phyloP scores from a whole-genome alignment of 1,140 invertebrate species.

The Drosophila pseudoobscura region DNA sequence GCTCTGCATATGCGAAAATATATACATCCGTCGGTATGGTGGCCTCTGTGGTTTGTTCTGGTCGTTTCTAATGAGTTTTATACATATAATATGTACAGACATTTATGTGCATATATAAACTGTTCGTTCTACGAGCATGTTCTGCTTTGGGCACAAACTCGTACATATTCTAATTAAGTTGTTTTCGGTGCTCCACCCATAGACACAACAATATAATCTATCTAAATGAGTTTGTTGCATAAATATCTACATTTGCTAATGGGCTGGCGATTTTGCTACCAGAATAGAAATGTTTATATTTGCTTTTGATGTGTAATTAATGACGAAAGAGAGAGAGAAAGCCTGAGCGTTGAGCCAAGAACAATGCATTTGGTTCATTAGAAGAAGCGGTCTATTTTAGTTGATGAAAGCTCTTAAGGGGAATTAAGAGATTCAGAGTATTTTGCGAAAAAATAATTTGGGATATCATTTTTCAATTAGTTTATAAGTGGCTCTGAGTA shows the following conservation, averaged over 20 bases:
- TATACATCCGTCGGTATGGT: background rate
- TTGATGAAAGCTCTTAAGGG: background rate
- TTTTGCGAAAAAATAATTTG: background rate
- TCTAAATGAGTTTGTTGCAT: constrained; percentile 24
- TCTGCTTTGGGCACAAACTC: background rate
- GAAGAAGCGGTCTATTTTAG: constrained; percentile 10
- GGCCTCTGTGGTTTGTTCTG: constrained; percentile 8
- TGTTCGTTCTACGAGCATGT: background rate
- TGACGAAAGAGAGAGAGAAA: constrained; percentile 1
- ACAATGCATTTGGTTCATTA: constrained; percentile 8
- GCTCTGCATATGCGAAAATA: constrained; percentile 5
- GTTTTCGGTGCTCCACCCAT: background rate
- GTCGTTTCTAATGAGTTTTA: constrained; percentile 38
- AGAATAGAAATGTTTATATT: constrained; percentile 14
- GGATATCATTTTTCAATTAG: no score
- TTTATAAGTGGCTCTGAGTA: no score
- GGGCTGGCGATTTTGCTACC: background rate
- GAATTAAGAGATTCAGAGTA: constrained; percentile 10
- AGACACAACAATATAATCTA: constrained; percentile 7
- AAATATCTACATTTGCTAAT: constrained; percentile 31
- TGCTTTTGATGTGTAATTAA: constrained; percentile 26
- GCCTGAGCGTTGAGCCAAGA: constrained; percentile 7
- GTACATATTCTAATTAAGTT: constrained; percentile 1
- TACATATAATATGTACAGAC: background rate
- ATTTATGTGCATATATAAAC: constrained; percentile 11